Conservation (phyloP, 2,113 vertebrate genomes). For the Phyllopteryx taeniolatus region DNA sequence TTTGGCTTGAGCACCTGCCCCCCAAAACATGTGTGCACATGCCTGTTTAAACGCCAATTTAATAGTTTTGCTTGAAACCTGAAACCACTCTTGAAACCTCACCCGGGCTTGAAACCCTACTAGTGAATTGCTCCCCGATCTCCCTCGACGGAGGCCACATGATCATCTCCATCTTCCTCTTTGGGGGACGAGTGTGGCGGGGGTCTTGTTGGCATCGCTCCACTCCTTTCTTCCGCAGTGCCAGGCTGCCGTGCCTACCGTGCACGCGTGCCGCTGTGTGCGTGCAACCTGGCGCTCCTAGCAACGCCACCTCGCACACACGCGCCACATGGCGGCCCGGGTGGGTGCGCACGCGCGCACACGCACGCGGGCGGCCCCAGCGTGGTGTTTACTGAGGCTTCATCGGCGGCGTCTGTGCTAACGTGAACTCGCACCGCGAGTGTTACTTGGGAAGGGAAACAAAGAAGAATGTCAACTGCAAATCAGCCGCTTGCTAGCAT, state of each 20-base stretch:
- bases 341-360: slow-evolving; percentile 7
- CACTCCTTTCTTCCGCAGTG: slow-evolving; percentile 74
- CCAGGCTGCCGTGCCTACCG: slow-evolving; percentile 60
- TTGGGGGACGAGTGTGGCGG: slow-evolving; percentile 25
- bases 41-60: no score
- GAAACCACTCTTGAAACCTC: not conserved
- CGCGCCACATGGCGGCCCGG: slow-evolving; percentile 58
- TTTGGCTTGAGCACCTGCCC: no score
- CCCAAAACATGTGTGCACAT: no score
- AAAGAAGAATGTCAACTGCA: slow-evolving; percentile 36
- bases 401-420: slow-evolving; percentile 23
- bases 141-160: not conserved
- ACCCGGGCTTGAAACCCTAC: not conserved
- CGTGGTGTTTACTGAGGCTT: slow-evolving; percentile 32
- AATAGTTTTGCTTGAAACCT: no score
- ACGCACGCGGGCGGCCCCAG: not conserved
- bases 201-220: slow-evolving; percentile 77
- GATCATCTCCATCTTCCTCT: slow-evolving; percentile 51
- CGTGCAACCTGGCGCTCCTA: slow-evolving; percentile 76
- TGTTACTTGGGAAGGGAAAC: slow-evolving; percentile 41
- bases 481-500: not conserved
- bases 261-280: slow-evolving; percentile 56
- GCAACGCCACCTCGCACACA: slow-evolving; percentile 71
- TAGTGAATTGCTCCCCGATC: not conserved
- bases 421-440: slow-evolving; percentile 25